These are phyloP conservation scores for Proterorhinus semilunaris DNA, from an alignment of 2,113 vertebrate species.

Conservation along the genomic window DNA sequence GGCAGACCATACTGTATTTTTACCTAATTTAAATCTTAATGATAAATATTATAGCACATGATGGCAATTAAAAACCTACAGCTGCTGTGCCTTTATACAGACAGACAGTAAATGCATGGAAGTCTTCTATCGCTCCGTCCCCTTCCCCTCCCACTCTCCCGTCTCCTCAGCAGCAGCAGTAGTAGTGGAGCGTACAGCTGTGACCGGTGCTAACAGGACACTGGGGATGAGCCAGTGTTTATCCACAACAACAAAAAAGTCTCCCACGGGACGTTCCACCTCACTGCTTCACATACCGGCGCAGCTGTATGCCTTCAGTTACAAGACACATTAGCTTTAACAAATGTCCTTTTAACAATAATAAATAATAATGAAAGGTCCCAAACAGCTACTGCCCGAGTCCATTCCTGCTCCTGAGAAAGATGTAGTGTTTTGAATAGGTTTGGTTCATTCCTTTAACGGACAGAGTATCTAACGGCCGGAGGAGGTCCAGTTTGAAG, in stretches of 20 bases:
- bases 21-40: too few species aligned
- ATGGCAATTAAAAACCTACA: too few species aligned
- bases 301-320: neutral
- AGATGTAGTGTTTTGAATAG: too few species aligned
- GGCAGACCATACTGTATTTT: too few species aligned
- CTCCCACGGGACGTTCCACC: slow-evolving; percentile 16
- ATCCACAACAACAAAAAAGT: slow-evolving; percentile 47
- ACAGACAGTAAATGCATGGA: too few species aligned
- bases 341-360: neutral
- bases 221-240: slow-evolving; percentile 49
- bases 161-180: neutral
- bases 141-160: slow-evolving; percentile 7
- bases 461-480: too few species aligned
- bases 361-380: neutral
- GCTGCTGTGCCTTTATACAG: too few species aligned
- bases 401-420: too few species aligned
- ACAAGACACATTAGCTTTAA: neutral
- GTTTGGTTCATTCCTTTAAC: too few species aligned
- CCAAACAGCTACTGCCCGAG: too few species aligned
- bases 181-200: slow-evolving; percentile 52
- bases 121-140: neutral
- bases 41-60: too few species aligned
- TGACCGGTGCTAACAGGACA: slow-evolving; percentile 59
- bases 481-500: too few species aligned
- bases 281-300: neutral